Conservation (phyloP, 2,113 vertebrate species). For the Sphyrna mokarran region DNA sequence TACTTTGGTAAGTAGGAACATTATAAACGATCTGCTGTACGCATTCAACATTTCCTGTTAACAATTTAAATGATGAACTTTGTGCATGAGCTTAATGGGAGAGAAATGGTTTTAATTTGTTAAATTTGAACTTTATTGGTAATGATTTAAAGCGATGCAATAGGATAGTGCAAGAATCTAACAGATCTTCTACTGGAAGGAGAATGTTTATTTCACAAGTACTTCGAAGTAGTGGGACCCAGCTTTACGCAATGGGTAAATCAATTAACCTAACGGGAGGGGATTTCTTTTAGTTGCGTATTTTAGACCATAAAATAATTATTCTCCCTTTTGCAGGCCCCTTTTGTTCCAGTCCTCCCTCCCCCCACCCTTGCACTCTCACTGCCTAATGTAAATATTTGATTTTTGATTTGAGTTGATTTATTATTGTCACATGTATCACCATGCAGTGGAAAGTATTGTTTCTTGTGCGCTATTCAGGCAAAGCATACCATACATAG, state of each 20-base stretch:
- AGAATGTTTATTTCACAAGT: neutral
- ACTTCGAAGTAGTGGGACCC: neutral
- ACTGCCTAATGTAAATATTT: neutral
- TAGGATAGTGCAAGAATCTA: neutral
- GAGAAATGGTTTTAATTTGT: neutral
- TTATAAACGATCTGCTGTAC: neutral
- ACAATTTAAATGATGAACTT: neutral
- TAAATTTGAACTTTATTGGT: neutral
- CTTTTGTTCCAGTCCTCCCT: neutral
- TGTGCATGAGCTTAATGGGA: neutral
- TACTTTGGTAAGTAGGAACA: slow-evolving; percentile 23
- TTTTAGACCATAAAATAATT: neutral
- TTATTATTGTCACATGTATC: too few species aligned
- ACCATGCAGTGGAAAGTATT: too few species aligned
- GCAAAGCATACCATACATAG: too few species aligned
- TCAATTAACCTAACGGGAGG: neutral
- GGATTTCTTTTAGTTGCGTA: neutral
- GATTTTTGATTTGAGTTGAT: too few species aligned
- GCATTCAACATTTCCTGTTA: neutral
- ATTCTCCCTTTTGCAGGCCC: neutral
- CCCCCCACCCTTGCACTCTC: too few species aligned
- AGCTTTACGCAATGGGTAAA: neutral
- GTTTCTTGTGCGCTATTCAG: too few species aligned
- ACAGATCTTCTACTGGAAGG: neutral
- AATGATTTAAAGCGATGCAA: neutral